Base-by-base conservation (phyloP, 2,113 vertebrate genomes). In the Amblyornis subalaris region DNA sequence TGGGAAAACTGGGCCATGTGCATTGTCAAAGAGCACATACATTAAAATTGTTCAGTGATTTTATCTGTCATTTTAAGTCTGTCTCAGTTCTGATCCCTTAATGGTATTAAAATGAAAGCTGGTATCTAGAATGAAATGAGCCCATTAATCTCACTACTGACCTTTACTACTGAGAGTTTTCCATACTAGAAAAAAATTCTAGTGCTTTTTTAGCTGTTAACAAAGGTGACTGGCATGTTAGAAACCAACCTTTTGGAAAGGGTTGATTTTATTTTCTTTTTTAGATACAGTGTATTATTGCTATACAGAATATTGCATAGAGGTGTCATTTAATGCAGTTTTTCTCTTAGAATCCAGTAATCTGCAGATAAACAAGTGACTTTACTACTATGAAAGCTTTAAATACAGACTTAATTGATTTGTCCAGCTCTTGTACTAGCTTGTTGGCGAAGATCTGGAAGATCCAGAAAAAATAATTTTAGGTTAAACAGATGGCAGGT, bases 41-140 rank as follows among this genome's bases (percentile, higher is more conserved):
- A 7, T 89, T 75, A 58, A 44, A 83, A 67, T 26, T 70, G 4
- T 78, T 65, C 66, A 44, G 38, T 91, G 15, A 61, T 89, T 96
- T 94, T 85, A 57, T 92, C 51, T 14, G 5, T 89, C 9, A 40
- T 85, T 80, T 71, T 38, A 83, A 74, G 29, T 80, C 71, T 82
- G 50, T 89, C 60, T 93, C 61, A 57, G 14, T 90, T 90, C 48
- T 95, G 70, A 93, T 95, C 78, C 48, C 29, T 84, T 97, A 94
- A 95, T 90, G 29, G 29, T 65, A 93, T 95, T 88, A 94, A 93
- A 96, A 85, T 62, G 67, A 80, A 91, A 94, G 93, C 95, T 85
- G 40, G 12, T 88, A 67, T 93, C 75, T 94, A 36, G 54, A 90
- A 64, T 53, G 53, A 94, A 85, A 72, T 95, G 83, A 94, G 24